A percentile compares a stretch with the other conserved stretches of the same genome.
Conservation (phyloP, 2,113 vertebrate genomes). For the Trichomycterus rosablanca region DNA sequence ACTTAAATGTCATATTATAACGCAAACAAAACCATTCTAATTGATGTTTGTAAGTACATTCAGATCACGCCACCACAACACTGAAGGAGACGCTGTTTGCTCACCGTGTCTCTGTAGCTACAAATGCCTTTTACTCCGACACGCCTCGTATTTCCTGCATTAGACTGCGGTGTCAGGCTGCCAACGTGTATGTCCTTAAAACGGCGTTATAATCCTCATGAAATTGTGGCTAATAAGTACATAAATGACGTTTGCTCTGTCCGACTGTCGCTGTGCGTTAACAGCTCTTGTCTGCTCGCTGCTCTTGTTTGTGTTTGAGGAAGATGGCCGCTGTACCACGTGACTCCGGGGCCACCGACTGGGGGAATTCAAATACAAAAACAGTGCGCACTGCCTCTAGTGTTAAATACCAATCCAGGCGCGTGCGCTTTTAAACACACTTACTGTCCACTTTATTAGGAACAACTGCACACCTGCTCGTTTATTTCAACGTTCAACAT, state of each 20-base stretch:
- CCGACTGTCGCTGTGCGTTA: conserved; percentile 70
- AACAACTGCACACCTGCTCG: no score
- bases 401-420: no score
- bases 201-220: conserved; percentile 53
- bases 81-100: conserved; percentile 30
- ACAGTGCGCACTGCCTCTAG: conserved; percentile 6
- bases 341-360: conserved; percentile 45
- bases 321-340: conserved; percentile 88
- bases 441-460: no score
- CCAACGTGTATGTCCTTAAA: conserved; percentile 63
- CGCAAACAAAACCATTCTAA: no score
- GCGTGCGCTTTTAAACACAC: no score
- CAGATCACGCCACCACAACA: not conserved
- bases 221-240: conserved; percentile 54
- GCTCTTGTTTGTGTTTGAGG: conserved; percentile 84
- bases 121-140: conserved; percentile 45
- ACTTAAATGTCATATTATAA: no score
- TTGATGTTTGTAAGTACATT: no score
- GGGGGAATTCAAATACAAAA: not conserved
- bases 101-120: conserved; percentile 69
- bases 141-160: conserved; percentile 58
- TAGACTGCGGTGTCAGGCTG: conserved; percentile 57
- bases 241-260: conserved; percentile 54
- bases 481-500: no score
- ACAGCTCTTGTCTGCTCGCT: conserved; percentile 66